Conservation (phyloP, 2,888 invertebrate genomes). For the Tridacna gigas region DNA sequence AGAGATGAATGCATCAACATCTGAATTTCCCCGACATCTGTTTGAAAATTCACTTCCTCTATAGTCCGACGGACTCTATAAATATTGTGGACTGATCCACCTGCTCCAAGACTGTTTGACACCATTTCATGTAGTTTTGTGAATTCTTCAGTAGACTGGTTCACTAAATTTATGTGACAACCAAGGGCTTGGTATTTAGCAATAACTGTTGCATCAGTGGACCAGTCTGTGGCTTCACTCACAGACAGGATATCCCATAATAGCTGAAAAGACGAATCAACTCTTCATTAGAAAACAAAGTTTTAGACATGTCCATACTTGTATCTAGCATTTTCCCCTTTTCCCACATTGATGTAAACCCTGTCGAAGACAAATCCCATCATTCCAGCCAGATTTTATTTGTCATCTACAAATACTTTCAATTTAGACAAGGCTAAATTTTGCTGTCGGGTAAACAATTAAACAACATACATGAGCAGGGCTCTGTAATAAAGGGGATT, state of each 20-base stretch:
- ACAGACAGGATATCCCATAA: constrained; percentile 80
- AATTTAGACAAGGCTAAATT: no score
- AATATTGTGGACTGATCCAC: constrained; percentile 63
- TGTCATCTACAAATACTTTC: no score
- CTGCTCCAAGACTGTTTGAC: background rate
- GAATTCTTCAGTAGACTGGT: constrained; percentile 61
- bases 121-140: constrained; percentile 19
- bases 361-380: no score
- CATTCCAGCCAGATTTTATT: no score
- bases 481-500: no score
- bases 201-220: constrained; percentile 67
- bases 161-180: constrained; percentile 71
- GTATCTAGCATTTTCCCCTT: no score
- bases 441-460: no score
- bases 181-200: constrained; percentile 81
- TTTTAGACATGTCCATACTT: no score
- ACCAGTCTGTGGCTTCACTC: constrained; percentile 82
- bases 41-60: constrained; percentile 74
- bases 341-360: no score
- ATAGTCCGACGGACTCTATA: constrained; percentile 74
- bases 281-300: no score
- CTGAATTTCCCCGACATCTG: constrained; percentile 70
- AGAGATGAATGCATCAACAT: constrained; percentile 81
- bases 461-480: no score
- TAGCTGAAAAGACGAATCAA: constrained; percentile 63